These are phyloP conservation scores for Sebastes iracundus DNA, from an alignment of 2,797 vertebrate species.

Conservation along the genomic window DNA sequence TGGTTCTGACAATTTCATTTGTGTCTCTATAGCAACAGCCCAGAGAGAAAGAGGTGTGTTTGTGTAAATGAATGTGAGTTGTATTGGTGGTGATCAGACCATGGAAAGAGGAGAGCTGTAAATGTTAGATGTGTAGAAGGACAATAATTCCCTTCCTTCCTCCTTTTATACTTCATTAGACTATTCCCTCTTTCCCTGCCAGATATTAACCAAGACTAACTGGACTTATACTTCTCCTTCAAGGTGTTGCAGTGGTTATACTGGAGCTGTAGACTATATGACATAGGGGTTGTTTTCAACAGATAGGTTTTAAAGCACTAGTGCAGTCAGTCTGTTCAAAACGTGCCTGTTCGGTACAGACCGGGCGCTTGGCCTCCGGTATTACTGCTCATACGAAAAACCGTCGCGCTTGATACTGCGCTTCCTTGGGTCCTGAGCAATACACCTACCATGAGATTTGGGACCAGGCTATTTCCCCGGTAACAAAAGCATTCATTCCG, in stretches of 20 bases:
- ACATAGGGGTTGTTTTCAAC: neutral
- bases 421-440: no score
- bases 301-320: neutral
- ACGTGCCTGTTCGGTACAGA: no score
- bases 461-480: no score
- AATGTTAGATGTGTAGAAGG: neutral
- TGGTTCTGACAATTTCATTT: slow-evolving; percentile 42
- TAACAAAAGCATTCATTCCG: no score
- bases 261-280: neutral
- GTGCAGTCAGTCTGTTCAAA: neutral
- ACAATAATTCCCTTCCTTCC: neutral
- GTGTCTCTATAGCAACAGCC: slow-evolving; percentile 65
- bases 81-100: neutral
- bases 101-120: slow-evolving; percentile 6
- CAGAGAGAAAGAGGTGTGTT: slow-evolving; percentile 5
- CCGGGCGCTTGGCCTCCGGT: no score
- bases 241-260: neutral
- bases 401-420: no score
- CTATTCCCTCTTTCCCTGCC: neutral
- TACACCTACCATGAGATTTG: no score
- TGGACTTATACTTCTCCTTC: neutral
- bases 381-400: no score
- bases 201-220: neutral
- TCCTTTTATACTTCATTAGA: neutral
- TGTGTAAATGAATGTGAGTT: neutral